Evolutionary conservation across 1,140 invertebrate species (phyloP).

Genomic region (Neodiprion fabricii): DNA sequence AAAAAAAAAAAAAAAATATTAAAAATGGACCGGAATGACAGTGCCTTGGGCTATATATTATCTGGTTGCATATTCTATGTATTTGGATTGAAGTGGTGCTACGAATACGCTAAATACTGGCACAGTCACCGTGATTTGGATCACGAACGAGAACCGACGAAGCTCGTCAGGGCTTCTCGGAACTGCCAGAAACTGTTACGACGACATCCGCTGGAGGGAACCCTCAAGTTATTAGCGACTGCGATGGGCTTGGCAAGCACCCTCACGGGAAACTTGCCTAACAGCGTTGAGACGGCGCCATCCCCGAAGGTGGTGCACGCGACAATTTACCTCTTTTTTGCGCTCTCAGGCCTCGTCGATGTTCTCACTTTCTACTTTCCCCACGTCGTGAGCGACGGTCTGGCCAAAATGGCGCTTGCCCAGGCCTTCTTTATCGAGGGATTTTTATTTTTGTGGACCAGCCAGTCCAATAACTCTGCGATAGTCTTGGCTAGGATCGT

Average conservation of each 20-base stretch:
- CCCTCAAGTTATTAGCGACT: constrained; percentile 47
- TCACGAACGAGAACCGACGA: constrained; percentile 25
- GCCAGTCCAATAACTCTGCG: constrained; percentile 29
- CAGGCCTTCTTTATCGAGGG: constrained; percentile 57
- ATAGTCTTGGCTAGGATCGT: constrained; percentile 48
- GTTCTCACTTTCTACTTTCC: constrained; percentile 56
- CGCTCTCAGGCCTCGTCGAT: constrained; percentile 57
- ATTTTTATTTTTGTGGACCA: constrained; percentile 48
- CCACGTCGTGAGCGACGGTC: constrained; percentile 42
- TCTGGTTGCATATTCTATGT: constrained; percentile 47
- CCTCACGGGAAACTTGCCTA: constrained; percentile 38
- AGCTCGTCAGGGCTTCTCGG: constrained; percentile 25
- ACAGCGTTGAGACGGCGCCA: constrained; percentile 29
- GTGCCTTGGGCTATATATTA: constrained; percentile 38
- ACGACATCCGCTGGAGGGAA: constrained; percentile 46
- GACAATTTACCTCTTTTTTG: constrained; percentile 58
- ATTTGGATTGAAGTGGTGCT: constrained; percentile 53
- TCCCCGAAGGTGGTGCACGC: constrained; percentile 54
- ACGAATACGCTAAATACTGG: constrained; percentile 48
- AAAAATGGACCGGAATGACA: not conserved
- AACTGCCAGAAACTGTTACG: constrained; percentile 37
- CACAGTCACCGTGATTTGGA: constrained; percentile 29
- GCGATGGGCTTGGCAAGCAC: constrained; percentile 45
- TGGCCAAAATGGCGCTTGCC: constrained; percentile 51
- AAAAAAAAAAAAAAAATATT: not conserved